phyloP scores from a whole-genome alignment of 1,140 invertebrate species.

The Trialeurodes vaporariorum region DNA sequence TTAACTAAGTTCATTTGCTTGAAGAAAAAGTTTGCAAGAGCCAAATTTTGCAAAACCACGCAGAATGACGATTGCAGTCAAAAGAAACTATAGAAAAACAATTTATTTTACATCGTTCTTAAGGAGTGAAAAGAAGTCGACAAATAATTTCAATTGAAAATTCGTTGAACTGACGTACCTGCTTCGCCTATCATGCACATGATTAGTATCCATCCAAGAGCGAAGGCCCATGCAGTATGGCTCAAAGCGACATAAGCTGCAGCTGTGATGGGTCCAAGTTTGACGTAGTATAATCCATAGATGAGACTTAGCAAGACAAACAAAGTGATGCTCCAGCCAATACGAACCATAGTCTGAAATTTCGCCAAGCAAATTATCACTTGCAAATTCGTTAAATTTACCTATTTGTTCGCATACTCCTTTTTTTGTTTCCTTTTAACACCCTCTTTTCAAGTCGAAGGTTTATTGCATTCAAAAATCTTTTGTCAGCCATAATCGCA shows the following conservation, averaged over 20 bases:
- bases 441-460: no score
- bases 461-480: no score
- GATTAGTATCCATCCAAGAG: conserved; percentile 73
- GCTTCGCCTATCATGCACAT: conserved; percentile 80
- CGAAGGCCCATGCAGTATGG: conserved; percentile 70
- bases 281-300: conserved; percentile 59
- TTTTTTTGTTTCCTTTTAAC: no score
- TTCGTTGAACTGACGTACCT: conserved; percentile 39
- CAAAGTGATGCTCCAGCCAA: conserved; percentile 55
- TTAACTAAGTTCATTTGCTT: no score
- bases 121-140: neutral
- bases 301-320: conserved; percentile 53
- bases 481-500: no score
- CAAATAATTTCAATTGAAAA: neutral
- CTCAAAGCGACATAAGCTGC: conserved; percentile 73
- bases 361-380: neutral
- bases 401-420: no score
- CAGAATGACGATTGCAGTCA: no score
- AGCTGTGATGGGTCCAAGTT: conserved; percentile 51
- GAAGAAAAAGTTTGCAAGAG: no score
- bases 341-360: conserved; percentile 45
- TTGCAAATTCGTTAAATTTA: no score
- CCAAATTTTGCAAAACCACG: neutral
- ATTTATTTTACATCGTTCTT: neutral
- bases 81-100: neutral